phyloP scores from a whole-genome alignment of 2,888 invertebrate genomes.

The Hedychridium roseum region DNA sequence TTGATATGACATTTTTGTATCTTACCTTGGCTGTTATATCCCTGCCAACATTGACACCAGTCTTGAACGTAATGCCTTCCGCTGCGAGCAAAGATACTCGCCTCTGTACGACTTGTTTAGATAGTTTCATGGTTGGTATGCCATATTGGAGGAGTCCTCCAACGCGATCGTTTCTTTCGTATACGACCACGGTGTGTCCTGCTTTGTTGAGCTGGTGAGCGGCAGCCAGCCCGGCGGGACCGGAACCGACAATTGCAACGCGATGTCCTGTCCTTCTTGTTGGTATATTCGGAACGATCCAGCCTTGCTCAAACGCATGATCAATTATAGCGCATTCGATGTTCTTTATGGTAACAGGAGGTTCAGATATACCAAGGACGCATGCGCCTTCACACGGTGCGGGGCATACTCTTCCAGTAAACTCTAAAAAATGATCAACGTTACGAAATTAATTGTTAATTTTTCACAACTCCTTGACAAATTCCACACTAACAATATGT shows the following conservation, averaged over 20 bases:
- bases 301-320: constrained; percentile 95
- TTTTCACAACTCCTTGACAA: neutral
- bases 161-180: constrained; percentile 93
- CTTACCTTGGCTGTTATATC: constrained; percentile 80
- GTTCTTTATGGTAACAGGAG: constrained; percentile 98
- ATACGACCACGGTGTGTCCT: constrained; percentile 95
- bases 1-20: constrained; percentile 2
- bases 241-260: constrained; percentile 92
- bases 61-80: constrained; percentile 92
- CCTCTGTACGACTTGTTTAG: constrained; percentile 91
- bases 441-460: constrained; percentile 3
- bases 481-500: neutral
- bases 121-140: constrained; percentile 98
- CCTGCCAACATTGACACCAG: constrained; percentile 89
- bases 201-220: constrained; percentile 98
- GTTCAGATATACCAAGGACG: constrained; percentile 93
- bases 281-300: constrained; percentile 88
- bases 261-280: constrained; percentile 77
- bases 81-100: constrained; percentile 85
- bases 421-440: constrained; percentile 68
- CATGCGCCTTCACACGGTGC: constrained; percentile 99
- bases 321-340: constrained; percentile 99
- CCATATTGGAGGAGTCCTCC: constrained; percentile 97
- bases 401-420: constrained; percentile 92
- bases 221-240: constrained; percentile 93